Base-by-base conservation (phyloP, 2,888 invertebrate genomes). In the Papilio protenor region DNA sequence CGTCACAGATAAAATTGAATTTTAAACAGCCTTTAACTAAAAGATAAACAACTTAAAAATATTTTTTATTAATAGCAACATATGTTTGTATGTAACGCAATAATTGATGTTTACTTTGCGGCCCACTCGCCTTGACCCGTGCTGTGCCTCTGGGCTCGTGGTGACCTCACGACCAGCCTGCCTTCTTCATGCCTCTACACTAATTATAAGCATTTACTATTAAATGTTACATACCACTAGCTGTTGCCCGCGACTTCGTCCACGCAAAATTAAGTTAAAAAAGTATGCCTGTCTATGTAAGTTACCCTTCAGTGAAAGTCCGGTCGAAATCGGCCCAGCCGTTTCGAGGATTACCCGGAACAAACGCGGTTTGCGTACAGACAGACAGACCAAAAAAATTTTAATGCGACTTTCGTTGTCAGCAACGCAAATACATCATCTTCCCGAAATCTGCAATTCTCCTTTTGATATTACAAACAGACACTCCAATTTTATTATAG, bases 121-220 rank as follows among this genome's bases (percentile, higher is more conserved):
- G 49, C 21, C 11, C 16, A 47, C 27, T 52, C 33, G 66, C 75
- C 75, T 75, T 75, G 75, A 75, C 75, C 75, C 52, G 75, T 11
- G 52, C 77, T n/a, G 8, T 49, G 74, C 45, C 61, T 61, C 45
- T 45, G 74, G 55, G 66, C 66, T 40, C n/a, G 2, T 16, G 40
- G n/a, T 21, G 33, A 57, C 57, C 61, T 61, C 40, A 74, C 61
- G 16, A 21, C 57, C 21, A 57, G 70, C 47, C 45, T 69, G n/a
- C 49, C 70, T 71, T 71, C 70, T 47, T 64, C n/a, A n/a, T 66
- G n/a, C 33, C 66, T 64, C 70, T 47, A 49, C 49, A 71, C 70
- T 71, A 71, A 71, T 71, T 49, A 49, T 59, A 59, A 21, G 10
- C 11, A 57, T 21, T 14, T 59, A 23, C n/a, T 18, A n/a, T 11